These are phyloP conservation scores for Tetheella fluctuosa DNA, from an alignment of 2,888 invertebrate species.

Conservation along the genomic window DNA sequence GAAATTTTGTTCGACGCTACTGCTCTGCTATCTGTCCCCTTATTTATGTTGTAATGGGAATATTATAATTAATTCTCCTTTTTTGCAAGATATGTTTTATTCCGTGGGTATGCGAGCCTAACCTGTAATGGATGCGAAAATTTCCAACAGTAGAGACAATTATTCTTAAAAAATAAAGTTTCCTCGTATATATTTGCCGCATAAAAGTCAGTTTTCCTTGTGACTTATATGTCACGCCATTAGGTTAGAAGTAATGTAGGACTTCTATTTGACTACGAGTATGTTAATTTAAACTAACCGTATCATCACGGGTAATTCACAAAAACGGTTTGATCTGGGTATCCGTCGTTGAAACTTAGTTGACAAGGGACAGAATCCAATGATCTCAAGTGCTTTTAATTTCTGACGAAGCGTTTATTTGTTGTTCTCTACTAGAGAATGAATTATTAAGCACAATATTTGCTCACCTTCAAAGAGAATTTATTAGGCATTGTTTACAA, in stretches of 20 bases:
- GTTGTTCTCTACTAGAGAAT: slow-evolving; percentile 20
- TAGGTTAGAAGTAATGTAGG: slow-evolving; percentile 21
- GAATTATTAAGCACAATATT: slow-evolving; percentile 11
- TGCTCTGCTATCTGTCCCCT: slow-evolving; percentile 57
- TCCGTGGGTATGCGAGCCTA: slow-evolving; percentile 8
- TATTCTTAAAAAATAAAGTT: not conserved
- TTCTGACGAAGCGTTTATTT: slow-evolving; percentile 43
- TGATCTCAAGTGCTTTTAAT: slow-evolving; percentile 56
- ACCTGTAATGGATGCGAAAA: not conserved
- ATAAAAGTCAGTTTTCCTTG: not conserved
- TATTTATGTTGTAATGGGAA: slow-evolving; percentile 56
- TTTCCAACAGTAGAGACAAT: not conserved
- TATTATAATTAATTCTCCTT: slow-evolving; percentile 62
- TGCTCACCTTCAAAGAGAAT: slow-evolving; percentile 10
- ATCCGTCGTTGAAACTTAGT: slow-evolving; percentile 45
- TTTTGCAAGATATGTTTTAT: slow-evolving; percentile 22
- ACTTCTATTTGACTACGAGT: slow-evolving; percentile 38
- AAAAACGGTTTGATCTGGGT: slow-evolving; percentile 56
- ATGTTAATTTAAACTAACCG: slow-evolving; percentile 47
- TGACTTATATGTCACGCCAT: not conserved
- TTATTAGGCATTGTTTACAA: slow-evolving; percentile 8
- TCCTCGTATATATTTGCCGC: not conserved
- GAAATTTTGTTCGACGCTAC: slow-evolving; percentile 69
- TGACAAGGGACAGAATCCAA: slow-evolving; percentile 55
- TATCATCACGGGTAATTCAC: slow-evolving; percentile 36